A percentile compares a stretch with the other conserved stretches of the same genome.
phyloP scores from a whole-genome alignment of 2,113 vertebrate species.

The Hiodon tergisus region DNA sequence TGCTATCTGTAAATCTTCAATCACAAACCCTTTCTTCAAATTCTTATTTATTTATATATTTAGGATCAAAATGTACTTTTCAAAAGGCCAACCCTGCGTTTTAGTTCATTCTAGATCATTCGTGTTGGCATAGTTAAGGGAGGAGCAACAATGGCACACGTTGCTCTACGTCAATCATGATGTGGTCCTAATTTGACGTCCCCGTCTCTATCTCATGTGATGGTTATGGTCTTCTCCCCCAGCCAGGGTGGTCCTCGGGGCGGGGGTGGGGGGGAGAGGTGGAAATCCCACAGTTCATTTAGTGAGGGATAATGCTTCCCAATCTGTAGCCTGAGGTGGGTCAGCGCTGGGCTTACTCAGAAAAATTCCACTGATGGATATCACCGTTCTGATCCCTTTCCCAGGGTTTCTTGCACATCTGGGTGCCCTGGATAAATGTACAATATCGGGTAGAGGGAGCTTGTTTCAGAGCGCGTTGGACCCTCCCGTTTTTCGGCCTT shows the following conservation, averaged over 20 bases:
- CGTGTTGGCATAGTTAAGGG: not conserved
- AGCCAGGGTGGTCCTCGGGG: conserved; percentile 24
- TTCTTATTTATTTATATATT: too few species aligned
- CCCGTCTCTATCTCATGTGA: conserved; percentile 15
- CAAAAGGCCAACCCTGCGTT: too few species aligned
- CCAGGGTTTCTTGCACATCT: too few species aligned
- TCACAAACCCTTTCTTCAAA: too few species aligned
- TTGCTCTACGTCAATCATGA: conserved; percentile 13
- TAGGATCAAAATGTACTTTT: too few species aligned
- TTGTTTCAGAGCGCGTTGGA: not conserved
- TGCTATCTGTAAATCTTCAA: too few species aligned
- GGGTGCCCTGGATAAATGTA: too few species aligned
- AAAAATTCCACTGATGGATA: conserved; percentile 39
- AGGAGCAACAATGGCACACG: conserved; percentile 7
- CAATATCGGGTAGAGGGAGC: not conserved
- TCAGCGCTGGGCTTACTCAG: conserved; percentile 33
- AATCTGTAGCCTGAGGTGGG: conserved; percentile 50
- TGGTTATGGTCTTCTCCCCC: conserved; percentile 29
- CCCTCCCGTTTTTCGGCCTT: not conserved
- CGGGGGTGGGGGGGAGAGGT: not conserved
- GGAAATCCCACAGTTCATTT: conserved; percentile 37
- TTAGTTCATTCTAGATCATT: too few species aligned
- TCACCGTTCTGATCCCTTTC: conserved; percentile 26
- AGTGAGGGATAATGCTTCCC: conserved; percentile 37
- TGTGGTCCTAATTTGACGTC: not conserved